These are phyloP conservation scores for Congeria kusceri DNA, from an alignment of 2,888 invertebrate species.

Conservation along the genomic window DNA sequence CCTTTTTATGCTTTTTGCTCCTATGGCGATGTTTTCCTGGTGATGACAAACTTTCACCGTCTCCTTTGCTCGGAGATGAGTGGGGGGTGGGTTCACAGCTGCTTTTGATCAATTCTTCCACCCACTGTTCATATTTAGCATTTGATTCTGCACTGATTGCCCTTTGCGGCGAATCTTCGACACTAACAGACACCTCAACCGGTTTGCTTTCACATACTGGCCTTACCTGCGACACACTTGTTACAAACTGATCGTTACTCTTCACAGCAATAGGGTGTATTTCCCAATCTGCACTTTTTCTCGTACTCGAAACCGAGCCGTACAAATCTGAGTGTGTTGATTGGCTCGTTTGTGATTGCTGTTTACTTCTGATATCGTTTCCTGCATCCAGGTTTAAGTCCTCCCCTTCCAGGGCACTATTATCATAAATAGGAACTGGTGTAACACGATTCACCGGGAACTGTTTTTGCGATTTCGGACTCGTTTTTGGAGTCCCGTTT, in stretches of 20 bases:
- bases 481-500: conserved; percentile 70
- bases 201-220: conserved; percentile 3
- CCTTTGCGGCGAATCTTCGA: conserved; percentile 14
- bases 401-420: conserved; percentile 33
- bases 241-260: conserved; percentile 50
- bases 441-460: conserved; percentile 54
- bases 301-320: conserved; percentile 20
- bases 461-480: conserved; percentile 66
- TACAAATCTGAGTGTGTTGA: conserved; percentile 14
- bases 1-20: conserved; percentile 38
- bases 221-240: conserved; percentile 42
- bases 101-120: conserved; percentile 54
- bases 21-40: conserved; percentile 37
- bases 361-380: conserved; percentile 5
- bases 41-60: conserved; percentile 15
- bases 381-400: conserved; percentile 28
- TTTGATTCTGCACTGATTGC: conserved; percentile 57
- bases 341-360: conserved; percentile 8
- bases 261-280: conserved; percentile 36
- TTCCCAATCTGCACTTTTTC: conserved; percentile 24
- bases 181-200: background rate
- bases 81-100: conserved; percentile 35
- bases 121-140: conserved; percentile 61
- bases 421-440: conserved; percentile 40
- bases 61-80: conserved; percentile 45